Conservation (phyloP, 2,113 vertebrate species). For the Edolisoma coerulescens region DNA sequence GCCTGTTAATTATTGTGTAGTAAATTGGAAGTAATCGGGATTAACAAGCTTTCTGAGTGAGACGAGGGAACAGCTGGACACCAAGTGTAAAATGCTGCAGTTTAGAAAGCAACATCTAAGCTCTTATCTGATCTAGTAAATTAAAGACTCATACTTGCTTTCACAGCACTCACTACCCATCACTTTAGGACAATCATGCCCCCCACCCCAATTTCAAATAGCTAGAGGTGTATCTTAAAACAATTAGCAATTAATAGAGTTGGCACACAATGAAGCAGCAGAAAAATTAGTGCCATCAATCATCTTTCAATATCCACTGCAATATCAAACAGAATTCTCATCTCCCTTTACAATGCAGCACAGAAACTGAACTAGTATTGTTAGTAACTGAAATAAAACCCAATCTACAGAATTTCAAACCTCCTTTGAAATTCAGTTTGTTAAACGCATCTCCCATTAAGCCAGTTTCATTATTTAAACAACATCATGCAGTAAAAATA, state of each 20-base stretch:
- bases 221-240: neutral
- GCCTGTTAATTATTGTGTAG: neutral
- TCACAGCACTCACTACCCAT: neutral
- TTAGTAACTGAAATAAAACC: constrained; percentile 16
- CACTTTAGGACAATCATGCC: neutral
- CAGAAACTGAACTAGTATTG: neutral
- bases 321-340: neutral
- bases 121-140: neutral
- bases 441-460: constrained; percentile 17
- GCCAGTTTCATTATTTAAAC: constrained; percentile 40
- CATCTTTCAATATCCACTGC: neutral
- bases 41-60: neutral
- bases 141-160: neutral
- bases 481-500: constrained; percentile 11
- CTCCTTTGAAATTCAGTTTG: constrained; percentile 39
- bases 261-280: neutral
- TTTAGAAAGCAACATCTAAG: neutral
- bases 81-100: neutral
- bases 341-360: rapidly evolving
- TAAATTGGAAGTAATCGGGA: neutral
- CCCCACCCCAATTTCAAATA: neutral
- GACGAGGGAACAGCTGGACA: neutral
- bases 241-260: neutral
- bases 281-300: neutral
- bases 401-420: neutral